Evolutionary conservation across 2,797 vertebrate species (phyloP), one percentile per base, ranked within the genome.

Genomic region (Microhierax caerulescens): DNA sequence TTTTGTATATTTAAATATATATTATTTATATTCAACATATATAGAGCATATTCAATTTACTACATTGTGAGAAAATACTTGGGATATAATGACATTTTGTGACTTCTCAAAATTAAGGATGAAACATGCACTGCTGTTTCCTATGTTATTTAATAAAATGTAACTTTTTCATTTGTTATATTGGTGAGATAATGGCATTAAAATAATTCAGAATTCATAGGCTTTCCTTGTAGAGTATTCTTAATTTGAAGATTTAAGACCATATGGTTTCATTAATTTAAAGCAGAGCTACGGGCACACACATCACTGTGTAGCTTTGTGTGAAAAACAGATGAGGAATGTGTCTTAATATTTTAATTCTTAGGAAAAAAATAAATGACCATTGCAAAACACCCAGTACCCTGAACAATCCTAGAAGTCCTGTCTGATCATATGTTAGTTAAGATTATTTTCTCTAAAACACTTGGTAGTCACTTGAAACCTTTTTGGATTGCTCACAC

Each of bases 121-220:
- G 45, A 93, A 94, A 86, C 41, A 32, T 51, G 13, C 51, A 70
- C 61, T 2, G 12, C 75, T 83, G 41, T 82, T 85, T 94, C 59
- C 60, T 93, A 51, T 53, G 69, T 70, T 83, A 69, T 93, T 95
- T 82, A 92, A 92, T 80, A 94, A 97, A 96, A 91, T 59, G 76
- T 2, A 82, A 27, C 9, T 21, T 75, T 90, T 92, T 72, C 0
- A 22, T 90, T 83, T 78, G 5, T 80, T 78, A 7, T 48, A 41
- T 63, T 1, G 8, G 18, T 74, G 70, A 67, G 51, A 73, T 82
- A 74, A 74, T 5, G 12, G 3, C 22, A 59, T 88, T 82, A 70
- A 95, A 81, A 73, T 83, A 91, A 91, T 90, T 96, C 74, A 77
- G 34, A 90, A 83, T 83, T 89, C 59, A 9, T 23, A 93, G 67